Conservation (phyloP, 92 coral and sea anemone species). For the Epizoanthus rinbou region DNA sequence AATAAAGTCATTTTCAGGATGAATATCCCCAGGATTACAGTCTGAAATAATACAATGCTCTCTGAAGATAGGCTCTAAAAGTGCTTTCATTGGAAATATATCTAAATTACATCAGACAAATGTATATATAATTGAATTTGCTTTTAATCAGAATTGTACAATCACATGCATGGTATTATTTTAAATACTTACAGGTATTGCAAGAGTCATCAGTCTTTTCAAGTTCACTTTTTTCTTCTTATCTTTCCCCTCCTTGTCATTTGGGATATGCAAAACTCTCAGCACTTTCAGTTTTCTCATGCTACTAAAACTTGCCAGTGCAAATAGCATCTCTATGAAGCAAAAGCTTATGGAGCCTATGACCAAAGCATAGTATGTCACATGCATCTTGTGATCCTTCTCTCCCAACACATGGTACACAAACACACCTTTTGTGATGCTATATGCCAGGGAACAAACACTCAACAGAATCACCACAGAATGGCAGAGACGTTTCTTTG, state of each 20-base stretch:
- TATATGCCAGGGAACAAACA: slow-evolving; percentile 74
- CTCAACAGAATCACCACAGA: slow-evolving; percentile 61
- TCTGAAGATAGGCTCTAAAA: too few relatives aligned
- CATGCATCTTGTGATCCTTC: slow-evolving; percentile 65
- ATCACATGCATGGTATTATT: too few relatives aligned
- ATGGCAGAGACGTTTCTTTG: slow-evolving; percentile 62
- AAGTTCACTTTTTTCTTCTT: slow-evolving; percentile 69
- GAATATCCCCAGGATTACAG: too few relatives aligned
- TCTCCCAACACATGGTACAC: slow-evolving; percentile 69
- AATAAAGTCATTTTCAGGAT: too few relatives aligned
- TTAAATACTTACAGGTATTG: slow-evolving; percentile 80
- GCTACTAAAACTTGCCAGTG: slow-evolving; percentile 67
- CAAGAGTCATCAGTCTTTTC: slow-evolving; percentile 72
- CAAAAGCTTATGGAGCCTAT: slow-evolving; percentile 72
- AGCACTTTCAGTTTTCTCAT: slow-evolving; percentile 71
- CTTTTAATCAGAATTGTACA: too few relatives aligned
- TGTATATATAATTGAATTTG: too few relatives aligned
- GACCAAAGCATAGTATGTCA: slow-evolving; percentile 70
- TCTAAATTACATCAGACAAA: too few relatives aligned
- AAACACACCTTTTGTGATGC: slow-evolving; percentile 83
- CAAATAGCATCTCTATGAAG: slow-evolving; percentile 65
- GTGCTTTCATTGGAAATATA: too few relatives aligned
- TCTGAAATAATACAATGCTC: too few relatives aligned
- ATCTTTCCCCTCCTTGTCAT: slow-evolving; percentile 50
- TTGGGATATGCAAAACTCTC: slow-evolving; percentile 65